Percentiles rank a stretch among this genome's conserved stretches.
Conservation (phyloP, 2,888 invertebrate species). For the Cataglyphis livida region DNA sequence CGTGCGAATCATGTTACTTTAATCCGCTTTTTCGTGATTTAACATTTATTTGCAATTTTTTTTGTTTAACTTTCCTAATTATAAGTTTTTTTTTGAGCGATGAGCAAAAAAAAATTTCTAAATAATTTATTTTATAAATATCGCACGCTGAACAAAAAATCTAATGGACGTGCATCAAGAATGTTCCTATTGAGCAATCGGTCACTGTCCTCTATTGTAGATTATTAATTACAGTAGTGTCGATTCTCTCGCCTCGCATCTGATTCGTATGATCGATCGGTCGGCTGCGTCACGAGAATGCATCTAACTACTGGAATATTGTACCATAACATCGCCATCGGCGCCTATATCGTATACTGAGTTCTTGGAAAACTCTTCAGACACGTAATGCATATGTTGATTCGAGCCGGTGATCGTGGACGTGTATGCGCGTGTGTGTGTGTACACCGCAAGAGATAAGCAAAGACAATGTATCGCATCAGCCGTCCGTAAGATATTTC, state of each 20-base stretch:
- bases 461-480: conserved; percentile 71
- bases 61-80: neutral
- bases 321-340: conserved; percentile 35
- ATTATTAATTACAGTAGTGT: conserved; percentile 48
- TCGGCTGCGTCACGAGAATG: neutral
- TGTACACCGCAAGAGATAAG: conserved; percentile 53
- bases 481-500: conserved; percentile 70
- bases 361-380: conserved; percentile 23
- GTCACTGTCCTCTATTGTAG: conserved; percentile 38
- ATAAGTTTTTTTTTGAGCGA: neutral
- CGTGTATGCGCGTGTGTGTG: conserved; percentile 3
- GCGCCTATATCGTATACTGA: conserved; percentile 35
- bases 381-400: conserved; percentile 49
- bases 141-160: neutral
- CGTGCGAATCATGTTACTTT: neutral
- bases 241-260: conserved; percentile 46
- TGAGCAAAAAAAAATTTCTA: neutral
- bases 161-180: conserved; percentile 34
- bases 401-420: conserved; percentile 8
- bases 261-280: conserved; percentile 52
- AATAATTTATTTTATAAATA: conserved; percentile 30
- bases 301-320: conserved; percentile 28
- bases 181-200: conserved; percentile 34
- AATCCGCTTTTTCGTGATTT: neutral
- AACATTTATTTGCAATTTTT: neutral